These are phyloP conservation scores for Heliothis subflexa DNA, from an alignment of 1,140 invertebrate genomes.

Conservation along the genomic window DNA sequence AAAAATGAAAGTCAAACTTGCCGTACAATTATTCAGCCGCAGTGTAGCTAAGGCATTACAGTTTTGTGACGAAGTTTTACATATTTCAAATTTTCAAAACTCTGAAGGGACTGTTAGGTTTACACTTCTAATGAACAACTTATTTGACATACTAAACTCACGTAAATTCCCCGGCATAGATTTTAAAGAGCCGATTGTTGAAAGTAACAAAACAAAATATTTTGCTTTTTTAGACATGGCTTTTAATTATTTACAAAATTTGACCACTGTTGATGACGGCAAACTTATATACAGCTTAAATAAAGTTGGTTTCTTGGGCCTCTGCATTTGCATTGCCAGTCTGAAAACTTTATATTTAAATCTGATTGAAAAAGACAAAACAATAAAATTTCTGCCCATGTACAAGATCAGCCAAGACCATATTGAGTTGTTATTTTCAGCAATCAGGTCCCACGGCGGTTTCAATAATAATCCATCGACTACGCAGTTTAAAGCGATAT, in stretches of 20 bases:
- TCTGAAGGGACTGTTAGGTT: constrained; percentile 43
- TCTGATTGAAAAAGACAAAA: constrained; percentile 47
- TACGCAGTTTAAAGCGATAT: constrained; percentile 60
- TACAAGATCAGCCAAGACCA: constrained; percentile 77
- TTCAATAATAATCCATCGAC: constrained; percentile 73
- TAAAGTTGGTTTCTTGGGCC: constrained; percentile 49
- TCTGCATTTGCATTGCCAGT: constrained; percentile 49
- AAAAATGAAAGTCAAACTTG: constrained; percentile 36
- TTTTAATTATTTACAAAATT: constrained; percentile 28
- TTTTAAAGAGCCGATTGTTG: constrained; percentile 43
- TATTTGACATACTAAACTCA: constrained; percentile 55
- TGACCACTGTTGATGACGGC: constrained; percentile 43
- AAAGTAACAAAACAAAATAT: constrained; percentile 37
- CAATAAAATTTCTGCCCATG: constrained; percentile 55
- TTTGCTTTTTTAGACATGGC: constrained; percentile 50
- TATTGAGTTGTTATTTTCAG: constrained; percentile 73
- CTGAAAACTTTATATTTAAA: constrained; percentile 54
- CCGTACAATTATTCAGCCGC: constrained; percentile 26
- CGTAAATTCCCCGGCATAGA: constrained; percentile 34
- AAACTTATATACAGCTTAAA: constrained; percentile 21
- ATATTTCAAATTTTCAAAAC: constrained; percentile 42
- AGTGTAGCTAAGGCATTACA: constrained; percentile 41
- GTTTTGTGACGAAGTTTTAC: constrained; percentile 42
- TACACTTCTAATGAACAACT: constrained; percentile 48
- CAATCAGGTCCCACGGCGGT: constrained; percentile 64